A percentile compares a stretch with the other conserved stretches of the same genome.
phyloP scores from a whole-genome alignment of 2,888 invertebrate species.

The Drosophila mercatorum region DNA sequence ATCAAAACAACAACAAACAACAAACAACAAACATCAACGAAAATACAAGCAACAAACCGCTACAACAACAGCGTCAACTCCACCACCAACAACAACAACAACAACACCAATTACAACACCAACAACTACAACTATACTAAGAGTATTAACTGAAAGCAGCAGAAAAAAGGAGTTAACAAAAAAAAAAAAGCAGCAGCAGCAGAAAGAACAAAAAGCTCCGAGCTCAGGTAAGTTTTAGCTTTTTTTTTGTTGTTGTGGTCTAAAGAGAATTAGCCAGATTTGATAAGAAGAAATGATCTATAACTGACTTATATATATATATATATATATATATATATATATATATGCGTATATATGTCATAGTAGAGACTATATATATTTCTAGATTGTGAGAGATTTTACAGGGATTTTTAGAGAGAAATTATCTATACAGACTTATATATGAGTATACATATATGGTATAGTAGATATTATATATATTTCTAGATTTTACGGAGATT shows the following conservation, averaged over 20 bases:
- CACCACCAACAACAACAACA: slow-evolving; percentile 9
- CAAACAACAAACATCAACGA: slow-evolving; percentile 10
- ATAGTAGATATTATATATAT: too few relatives aligned
- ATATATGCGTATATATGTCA: background rate
- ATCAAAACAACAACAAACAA: slow-evolving; percentile 5
- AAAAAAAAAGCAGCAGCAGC: too few relatives aligned
- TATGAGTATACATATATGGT: too few relatives aligned
- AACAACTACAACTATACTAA: background rate
- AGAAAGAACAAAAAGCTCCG: background rate
- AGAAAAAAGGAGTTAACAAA: background rate
- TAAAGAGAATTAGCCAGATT: background rate
- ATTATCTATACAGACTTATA: too few relatives aligned
- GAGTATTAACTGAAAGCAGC: slow-evolving; percentile 1
- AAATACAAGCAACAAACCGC: slow-evolving; percentile 9
- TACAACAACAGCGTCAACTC: slow-evolving; percentile 13
- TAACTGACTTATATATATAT: background rate
- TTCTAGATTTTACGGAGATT: too few relatives aligned
- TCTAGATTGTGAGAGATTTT: too few relatives aligned
- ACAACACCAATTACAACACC: slow-evolving; percentile 3
- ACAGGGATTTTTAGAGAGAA: too few relatives aligned
- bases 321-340: background rate
- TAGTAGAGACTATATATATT: too few relatives aligned
- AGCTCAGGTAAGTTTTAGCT: slow-evolving; percentile 21
- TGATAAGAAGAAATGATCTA: background rate
- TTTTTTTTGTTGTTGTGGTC: too few relatives aligned